Conservation (phyloP, 2,113 vertebrate species). For the Scartelaos histophorus region DNA sequence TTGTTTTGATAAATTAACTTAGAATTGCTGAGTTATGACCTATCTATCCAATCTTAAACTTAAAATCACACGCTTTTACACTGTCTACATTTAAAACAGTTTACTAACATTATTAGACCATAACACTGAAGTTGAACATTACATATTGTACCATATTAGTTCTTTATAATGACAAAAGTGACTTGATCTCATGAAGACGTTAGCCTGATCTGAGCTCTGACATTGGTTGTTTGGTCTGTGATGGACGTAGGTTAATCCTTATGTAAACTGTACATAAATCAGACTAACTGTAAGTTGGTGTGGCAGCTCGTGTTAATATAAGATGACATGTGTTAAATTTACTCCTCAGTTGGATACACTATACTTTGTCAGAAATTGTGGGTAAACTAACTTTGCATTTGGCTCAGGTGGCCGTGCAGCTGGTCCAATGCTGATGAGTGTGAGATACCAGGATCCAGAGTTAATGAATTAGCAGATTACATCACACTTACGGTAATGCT, state of each 20-base stretch:
- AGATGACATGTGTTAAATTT: constrained; percentile 33
- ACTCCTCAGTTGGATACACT: constrained; percentile 18
- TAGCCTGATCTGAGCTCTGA: constrained; percentile 7
- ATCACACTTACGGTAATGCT: constrained; percentile 2
- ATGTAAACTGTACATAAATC: constrained; percentile 20
- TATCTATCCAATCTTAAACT: neutral
- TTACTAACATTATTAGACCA: too few species aligned
- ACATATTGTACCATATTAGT: too few species aligned
- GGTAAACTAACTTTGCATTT: constrained; percentile 24
- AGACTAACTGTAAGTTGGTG: constrained; percentile 23
- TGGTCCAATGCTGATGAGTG: neutral
- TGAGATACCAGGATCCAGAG: constrained; percentile 7
- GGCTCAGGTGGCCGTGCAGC: neutral
- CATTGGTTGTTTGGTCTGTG: constrained; percentile 22
- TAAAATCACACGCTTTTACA: neutral
- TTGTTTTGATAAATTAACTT: too few species aligned
- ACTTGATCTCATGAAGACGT: constrained; percentile 22
- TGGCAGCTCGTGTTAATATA: constrained; percentile 24
- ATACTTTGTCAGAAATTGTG: constrained; percentile 30
- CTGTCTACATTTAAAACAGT: too few species aligned
- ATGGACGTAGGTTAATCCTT: constrained; percentile 4
- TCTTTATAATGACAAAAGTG: too few species aligned
- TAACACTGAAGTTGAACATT: too few species aligned
- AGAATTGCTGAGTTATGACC: too few species aligned
- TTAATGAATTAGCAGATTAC: constrained; percentile 10